Conservation (phyloP, 2,888 invertebrate species). For the Gibbula magus region DNA sequence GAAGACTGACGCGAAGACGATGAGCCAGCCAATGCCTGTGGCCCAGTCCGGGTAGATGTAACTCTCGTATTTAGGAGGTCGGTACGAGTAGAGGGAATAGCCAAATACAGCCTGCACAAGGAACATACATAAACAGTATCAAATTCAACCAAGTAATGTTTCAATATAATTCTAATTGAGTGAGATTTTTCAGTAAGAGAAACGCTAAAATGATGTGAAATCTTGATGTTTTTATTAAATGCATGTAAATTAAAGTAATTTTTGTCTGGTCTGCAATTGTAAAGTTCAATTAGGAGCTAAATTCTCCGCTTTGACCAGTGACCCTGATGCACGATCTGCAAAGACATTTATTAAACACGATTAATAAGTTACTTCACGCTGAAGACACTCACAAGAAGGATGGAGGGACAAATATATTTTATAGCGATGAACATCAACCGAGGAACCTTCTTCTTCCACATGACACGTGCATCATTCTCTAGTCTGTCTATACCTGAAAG, state of each 20-base stretch:
- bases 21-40: slow-evolving; percentile 4
- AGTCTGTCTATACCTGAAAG: neutral
- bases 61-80: neutral
- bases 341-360: too few relatives aligned
- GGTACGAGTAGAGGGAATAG: slow-evolving; percentile 14
- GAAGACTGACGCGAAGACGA: neutral
- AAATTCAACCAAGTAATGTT: neutral
- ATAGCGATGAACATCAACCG: neutral
- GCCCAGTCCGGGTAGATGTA: slow-evolving; percentile 13
- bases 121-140: neutral
- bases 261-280: too few relatives aligned
- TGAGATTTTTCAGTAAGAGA: too few relatives aligned
- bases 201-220: too few relatives aligned
- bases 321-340: too few relatives aligned
- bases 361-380: neutral
- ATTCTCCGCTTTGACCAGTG: too few relatives aligned
- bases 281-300: too few relatives aligned
- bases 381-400: neutral
- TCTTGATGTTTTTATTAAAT: too few relatives aligned
- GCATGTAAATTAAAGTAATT: too few relatives aligned
- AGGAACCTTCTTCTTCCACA: neutral
- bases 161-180: neutral
- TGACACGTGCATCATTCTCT: neutral
- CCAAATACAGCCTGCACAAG: neutral
- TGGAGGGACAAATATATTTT: neutral